These are phyloP conservation scores for Tetraneura akinire DNA, from an alignment of 1,140 invertebrate species.

Conservation along the genomic window DNA sequence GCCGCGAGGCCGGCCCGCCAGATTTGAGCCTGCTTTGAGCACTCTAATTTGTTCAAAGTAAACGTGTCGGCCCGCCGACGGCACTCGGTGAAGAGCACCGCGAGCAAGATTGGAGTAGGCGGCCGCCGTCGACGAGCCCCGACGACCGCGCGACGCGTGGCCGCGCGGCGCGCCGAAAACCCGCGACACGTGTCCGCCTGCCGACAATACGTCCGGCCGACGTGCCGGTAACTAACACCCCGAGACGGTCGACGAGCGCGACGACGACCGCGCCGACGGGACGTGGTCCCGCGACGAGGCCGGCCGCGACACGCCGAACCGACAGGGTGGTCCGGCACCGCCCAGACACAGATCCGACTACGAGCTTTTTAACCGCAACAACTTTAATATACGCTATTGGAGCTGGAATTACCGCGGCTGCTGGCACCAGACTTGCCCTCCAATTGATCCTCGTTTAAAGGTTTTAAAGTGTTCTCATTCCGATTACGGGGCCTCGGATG, in stretches of 20 bases:
- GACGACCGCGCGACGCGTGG: conserved; percentile 54
- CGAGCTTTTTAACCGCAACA: conserved; percentile 79
- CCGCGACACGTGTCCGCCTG: conserved; percentile 58
- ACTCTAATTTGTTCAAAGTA: conserved; percentile 84
- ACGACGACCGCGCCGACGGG: conserved; percentile 59
- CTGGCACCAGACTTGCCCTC: conserved; percentile 91
- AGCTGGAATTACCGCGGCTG: conserved; percentile 90
- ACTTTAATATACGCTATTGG: conserved; percentile 87
- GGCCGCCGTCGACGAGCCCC: conserved; percentile 57
- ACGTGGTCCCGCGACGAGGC: conserved; percentile 59
- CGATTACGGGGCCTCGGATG: conserved; percentile 86
- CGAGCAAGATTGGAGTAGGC: conserved; percentile 59
- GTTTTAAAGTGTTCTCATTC: conserved; percentile 88
- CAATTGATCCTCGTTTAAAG: conserved; percentile 83
- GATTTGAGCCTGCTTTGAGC: conserved; percentile 73
- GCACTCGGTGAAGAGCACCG: conserved; percentile 67
- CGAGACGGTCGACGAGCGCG: conserved; percentile 60
- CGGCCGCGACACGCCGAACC: conserved; percentile 55
- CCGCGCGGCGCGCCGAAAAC: conserved; percentile 62
- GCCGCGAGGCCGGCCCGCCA: conserved; percentile 54
- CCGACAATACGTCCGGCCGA: conserved; percentile 56
- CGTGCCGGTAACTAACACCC: conserved; percentile 58
- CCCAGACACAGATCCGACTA: conserved; percentile 70
- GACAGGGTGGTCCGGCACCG: conserved; percentile 55
- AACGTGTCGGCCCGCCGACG: conserved; percentile 68